phyloP scores from a whole-genome alignment of 2,888 invertebrate species.

The Diploptera punctata region DNA sequence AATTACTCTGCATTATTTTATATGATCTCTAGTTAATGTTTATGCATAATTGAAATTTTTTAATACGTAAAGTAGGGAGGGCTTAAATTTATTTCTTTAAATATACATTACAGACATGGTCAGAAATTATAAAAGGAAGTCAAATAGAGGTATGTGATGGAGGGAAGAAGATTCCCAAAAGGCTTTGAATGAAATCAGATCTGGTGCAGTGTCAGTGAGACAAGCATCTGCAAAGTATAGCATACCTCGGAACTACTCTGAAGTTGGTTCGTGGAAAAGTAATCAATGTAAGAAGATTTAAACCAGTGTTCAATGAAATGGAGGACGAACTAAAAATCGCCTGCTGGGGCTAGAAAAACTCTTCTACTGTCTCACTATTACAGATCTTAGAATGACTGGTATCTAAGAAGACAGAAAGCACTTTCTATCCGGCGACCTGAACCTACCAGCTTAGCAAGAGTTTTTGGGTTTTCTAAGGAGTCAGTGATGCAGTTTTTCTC shows the following conservation, averaged over 20 bases:
- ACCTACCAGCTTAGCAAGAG: no score
- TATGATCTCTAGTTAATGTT: no score
- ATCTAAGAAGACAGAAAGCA: neutral
- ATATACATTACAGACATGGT: no score
- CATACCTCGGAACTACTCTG: neutral
- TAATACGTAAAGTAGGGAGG: no score
- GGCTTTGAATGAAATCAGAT: neutral
- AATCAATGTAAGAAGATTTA: neutral
- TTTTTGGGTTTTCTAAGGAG: neutral
- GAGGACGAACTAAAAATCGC: neutral
- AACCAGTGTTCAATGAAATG: neutral
- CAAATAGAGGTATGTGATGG: neutral
- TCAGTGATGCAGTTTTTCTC: no score
- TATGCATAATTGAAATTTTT: no score
- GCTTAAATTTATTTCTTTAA: neutral
- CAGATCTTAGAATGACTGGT: neutral
- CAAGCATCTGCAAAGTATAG: no score
- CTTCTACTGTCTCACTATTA: neutral
- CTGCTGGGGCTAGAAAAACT: neutral
- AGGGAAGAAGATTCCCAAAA: neutral
- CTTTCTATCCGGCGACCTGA: no score
- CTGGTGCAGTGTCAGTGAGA: neutral
- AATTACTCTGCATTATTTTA: neutral
- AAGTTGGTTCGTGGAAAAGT: neutral
- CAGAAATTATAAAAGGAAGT: no score